Conservation (phyloP, 1,140 invertebrate species). For the Sarcophaga bullata region DNA sequence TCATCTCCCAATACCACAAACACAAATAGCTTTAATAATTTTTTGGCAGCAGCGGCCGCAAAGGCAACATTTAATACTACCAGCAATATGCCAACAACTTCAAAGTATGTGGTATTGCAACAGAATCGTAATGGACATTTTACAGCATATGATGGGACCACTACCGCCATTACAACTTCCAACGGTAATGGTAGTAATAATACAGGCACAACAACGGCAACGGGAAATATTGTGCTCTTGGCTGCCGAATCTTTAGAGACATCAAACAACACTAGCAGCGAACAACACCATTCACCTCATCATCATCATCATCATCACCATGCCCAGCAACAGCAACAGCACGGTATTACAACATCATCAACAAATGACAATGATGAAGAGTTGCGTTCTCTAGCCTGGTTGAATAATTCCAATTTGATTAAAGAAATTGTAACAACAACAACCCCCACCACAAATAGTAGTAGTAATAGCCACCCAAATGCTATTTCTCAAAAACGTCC, state of each 20-base stretch:
- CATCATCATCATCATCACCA: constrained; percentile 10
- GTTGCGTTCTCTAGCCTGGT: constrained; percentile 87
- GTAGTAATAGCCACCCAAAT: not conserved
- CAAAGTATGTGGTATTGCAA: constrained; percentile 62
- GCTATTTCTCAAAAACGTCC: constrained; percentile 23
- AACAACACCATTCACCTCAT: not conserved
- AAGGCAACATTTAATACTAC: constrained; percentile 38
- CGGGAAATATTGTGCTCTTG: constrained; percentile 62
- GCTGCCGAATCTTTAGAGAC: constrained; percentile 58
- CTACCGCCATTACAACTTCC: constrained; percentile 41
- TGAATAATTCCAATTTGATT: constrained; percentile 90
- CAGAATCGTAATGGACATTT: constrained; percentile 54
- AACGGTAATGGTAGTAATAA: constrained; percentile 33
- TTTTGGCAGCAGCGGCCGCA: constrained; percentile 16
- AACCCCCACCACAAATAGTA: constrained; percentile 5
- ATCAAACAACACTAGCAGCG: not conserved
- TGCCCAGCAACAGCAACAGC: not conserved
- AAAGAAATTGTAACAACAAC: constrained; percentile 72
- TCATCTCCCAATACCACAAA: constrained; percentile 14
- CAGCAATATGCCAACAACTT: constrained; percentile 48
- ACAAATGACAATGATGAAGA: constrained; percentile 72
- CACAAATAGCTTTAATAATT: constrained; percentile 15
- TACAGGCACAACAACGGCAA: constrained; percentile 21
- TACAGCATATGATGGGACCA: constrained; percentile 54
- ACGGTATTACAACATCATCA: constrained; percentile 52